These are phyloP conservation scores for Anguilla megastoma DNA, from an alignment of 2,797 vertebrate species.

Conservation along the genomic window DNA sequence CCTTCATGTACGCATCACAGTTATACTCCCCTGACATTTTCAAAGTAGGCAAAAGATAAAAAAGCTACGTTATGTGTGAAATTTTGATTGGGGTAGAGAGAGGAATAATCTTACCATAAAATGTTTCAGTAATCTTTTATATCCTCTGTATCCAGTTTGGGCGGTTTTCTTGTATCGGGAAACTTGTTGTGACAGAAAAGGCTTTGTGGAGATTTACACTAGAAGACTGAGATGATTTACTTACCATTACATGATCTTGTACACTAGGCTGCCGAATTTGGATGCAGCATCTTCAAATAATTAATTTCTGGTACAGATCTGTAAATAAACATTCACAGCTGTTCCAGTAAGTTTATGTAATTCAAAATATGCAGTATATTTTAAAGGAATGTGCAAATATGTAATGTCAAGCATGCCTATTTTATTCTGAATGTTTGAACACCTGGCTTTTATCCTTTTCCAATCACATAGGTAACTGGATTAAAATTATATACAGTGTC, in stretches of 20 bases:
- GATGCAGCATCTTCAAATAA: background rate
- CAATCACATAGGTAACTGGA: background rate
- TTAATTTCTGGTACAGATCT: slow-evolving; percentile 22
- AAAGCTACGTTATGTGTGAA: background rate
- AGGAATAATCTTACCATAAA: background rate
- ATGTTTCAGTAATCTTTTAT: background rate
- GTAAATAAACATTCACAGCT: background rate
- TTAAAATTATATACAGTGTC: background rate
- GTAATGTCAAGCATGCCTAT: background rate
- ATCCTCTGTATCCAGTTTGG: background rate
- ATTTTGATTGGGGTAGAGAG: slow-evolving; percentile 7
- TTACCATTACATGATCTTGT: background rate
- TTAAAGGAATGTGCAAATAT: background rate
- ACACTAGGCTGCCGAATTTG: background rate
- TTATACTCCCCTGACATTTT: slow-evolving; percentile 2
- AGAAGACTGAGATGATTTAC: background rate
- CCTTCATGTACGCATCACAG: background rate
- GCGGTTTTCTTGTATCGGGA: background rate
- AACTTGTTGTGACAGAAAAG: background rate
- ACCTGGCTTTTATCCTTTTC: background rate
- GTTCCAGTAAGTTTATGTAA: background rate
- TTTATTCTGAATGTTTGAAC: background rate
- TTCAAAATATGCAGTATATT: background rate
- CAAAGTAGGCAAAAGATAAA: background rate
- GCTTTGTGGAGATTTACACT: background rate